Percentiles rank a stretch among this genome's conserved stretches.
phyloP scores from a whole-genome alignment of 2,797 vertebrate species.

The Spinus olivaceus region DNA sequence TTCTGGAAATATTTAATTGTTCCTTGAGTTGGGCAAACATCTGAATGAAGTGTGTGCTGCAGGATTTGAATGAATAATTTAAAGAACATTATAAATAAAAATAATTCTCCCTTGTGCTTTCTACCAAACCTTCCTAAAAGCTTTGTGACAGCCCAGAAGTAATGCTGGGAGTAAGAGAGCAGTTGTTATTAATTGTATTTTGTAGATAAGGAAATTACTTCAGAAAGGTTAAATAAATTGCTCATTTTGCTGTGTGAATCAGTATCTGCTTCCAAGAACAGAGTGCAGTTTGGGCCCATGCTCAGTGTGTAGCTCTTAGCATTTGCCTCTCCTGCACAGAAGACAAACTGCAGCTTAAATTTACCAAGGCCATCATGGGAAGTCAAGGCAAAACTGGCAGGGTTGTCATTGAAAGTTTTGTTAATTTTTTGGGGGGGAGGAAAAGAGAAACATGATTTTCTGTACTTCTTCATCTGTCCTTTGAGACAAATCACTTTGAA shows the following conservation, averaged over 20 bases:
- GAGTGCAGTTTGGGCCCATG: not conserved
- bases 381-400: not conserved
- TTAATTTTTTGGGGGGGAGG: not conserved
- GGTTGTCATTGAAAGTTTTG: not conserved
- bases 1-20: slow-evolving; percentile 74
- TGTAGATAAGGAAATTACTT: slow-evolving; percentile 32
- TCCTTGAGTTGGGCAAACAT: slow-evolving; percentile 54
- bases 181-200: slow-evolving; percentile 22
- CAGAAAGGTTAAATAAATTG: slow-evolving; percentile 43
- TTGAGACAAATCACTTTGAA: not conserved
- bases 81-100: slow-evolving; percentile 23
- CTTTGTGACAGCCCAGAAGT: slow-evolving; percentile 40
- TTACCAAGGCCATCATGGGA: not conserved
- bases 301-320: not conserved
- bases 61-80: slow-evolving; percentile 55
- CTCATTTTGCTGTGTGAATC: not conserved
- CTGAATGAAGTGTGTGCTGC: slow-evolving; percentile 58
- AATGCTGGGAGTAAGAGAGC: not conserved
- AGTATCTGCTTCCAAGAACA: not conserved
- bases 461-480: not conserved
- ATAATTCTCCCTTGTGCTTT: slow-evolving; percentile 13
- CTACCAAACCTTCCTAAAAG: slow-evolving; percentile 29
- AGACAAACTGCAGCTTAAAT: not conserved
- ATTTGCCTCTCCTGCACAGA: not conserved
- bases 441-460: not conserved